These are phyloP conservation scores for Drosophila serrata DNA, from an alignment of 1,140 invertebrate species.

Conservation along the genomic window DNA sequence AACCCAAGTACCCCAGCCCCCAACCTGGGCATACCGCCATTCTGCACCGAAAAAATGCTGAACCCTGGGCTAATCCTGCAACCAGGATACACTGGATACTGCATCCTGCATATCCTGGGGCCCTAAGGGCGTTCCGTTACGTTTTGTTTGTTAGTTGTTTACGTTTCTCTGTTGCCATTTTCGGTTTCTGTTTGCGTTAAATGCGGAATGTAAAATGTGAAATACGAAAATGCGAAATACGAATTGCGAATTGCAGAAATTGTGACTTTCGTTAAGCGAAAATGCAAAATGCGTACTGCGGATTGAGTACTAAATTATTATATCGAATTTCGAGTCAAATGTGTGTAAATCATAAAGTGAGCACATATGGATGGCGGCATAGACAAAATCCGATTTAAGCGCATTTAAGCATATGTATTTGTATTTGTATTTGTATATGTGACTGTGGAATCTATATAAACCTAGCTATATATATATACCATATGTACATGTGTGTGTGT, in stretches of 20 bases:
- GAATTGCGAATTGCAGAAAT: conserved; percentile 3
- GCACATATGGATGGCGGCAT: conserved; percentile 31
- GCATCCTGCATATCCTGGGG: conserved; percentile 56
- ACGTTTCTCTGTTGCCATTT: conserved; percentile 27
- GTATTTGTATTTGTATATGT: conserved; percentile 43
- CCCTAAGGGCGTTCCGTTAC: conserved; percentile 43
- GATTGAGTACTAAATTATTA: conserved; percentile 53
- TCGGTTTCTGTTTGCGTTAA: conserved; percentile 42
- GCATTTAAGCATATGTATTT: conserved; percentile 64
- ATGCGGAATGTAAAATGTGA: conserved; percentile 25
- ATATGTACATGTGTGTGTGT: conserved; percentile 6
- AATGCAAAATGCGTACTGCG: conserved; percentile 35
- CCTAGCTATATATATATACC: conserved; percentile 24
- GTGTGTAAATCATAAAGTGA: conserved; percentile 74
- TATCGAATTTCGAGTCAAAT: conserved; percentile 41
- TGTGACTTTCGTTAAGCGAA: background rate
- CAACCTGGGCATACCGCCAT: background rate
- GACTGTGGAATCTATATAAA: conserved; percentile 35
- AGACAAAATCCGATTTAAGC: conserved; percentile 53
- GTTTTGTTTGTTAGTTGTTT: conserved; percentile 55
- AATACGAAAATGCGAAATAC: conserved; percentile 18
- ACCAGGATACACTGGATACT: conserved; percentile 33
- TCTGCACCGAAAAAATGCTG: conserved; percentile 34
- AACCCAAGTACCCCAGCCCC: conserved; percentile 1
- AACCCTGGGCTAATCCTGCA: conserved; percentile 52